Percentiles rank a stretch among this genome's conserved stretches.
These are phyloP conservation scores for Prionace glauca DNA, from an alignment of 2,797 vertebrate genomes.

Conservation along the genomic window DNA sequence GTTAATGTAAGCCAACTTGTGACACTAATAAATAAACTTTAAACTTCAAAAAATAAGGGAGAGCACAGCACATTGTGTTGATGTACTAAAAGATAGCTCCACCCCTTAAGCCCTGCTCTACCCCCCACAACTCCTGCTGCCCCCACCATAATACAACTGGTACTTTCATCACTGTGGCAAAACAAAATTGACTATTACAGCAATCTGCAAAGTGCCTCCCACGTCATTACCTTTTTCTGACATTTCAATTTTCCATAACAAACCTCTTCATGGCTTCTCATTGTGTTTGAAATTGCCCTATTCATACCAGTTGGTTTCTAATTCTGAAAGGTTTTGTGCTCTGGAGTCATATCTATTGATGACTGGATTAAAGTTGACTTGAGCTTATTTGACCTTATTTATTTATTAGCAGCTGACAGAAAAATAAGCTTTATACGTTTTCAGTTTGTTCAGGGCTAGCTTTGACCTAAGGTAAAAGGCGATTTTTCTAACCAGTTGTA, in stretches of 20 bases:
- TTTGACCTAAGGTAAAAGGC: neutral
- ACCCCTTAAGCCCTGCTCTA: neutral
- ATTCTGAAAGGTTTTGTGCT: neutral
- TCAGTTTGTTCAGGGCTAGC: neutral
- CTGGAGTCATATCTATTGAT: constrained; percentile 8
- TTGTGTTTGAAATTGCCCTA: neutral
- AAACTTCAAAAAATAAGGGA: neutral
- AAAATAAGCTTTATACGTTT: neutral
- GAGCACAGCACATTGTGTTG: neutral
- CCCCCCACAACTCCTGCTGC: neutral
- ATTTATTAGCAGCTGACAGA: neutral
- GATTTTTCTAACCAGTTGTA: neutral
- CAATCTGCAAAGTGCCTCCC: neutral
- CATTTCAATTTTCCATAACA: constrained; percentile 7
- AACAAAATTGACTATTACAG: neutral
- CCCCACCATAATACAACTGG: neutral
- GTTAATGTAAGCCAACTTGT: too few relatives aligned
- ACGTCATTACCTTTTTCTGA: neutral
- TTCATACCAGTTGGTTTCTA: neutral
- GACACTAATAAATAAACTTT: too few relatives aligned
- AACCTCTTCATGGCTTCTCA: neutral
- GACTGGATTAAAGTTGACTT: neutral
- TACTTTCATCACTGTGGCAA: neutral
- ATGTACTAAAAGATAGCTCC: neutral
- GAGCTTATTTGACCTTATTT: neutral